These are phyloP conservation scores for Alectura lathami DNA, from an alignment of 2,113 vertebrate genomes.

Conservation along the genomic window DNA sequence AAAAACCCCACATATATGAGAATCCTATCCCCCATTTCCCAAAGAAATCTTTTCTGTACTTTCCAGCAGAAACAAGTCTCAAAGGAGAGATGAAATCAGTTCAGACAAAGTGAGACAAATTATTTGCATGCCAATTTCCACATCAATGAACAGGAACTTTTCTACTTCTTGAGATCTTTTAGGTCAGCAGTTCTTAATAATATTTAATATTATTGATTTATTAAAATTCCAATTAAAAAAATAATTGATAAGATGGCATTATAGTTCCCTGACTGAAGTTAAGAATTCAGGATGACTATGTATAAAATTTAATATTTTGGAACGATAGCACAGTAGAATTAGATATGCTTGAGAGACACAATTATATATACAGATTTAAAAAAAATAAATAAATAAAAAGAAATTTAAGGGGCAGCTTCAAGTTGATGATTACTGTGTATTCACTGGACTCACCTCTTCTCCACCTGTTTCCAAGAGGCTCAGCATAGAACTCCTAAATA, in stretches of 20 bases:
- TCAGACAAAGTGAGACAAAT: not conserved
- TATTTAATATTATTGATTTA: not conserved
- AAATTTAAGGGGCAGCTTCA: not conserved
- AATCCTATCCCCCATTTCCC: not conserved
- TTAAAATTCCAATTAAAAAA: not conserved
- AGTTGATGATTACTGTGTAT: not conserved
- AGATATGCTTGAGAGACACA: not conserved
- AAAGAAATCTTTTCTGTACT: not conserved
- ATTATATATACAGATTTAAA: not conserved
- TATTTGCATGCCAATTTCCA: not conserved
- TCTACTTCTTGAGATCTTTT: not conserved
- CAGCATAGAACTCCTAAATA: not conserved
- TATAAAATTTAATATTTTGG: not conserved
- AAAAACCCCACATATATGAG: not conserved
- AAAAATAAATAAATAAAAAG: no score
- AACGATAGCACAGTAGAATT: not conserved
- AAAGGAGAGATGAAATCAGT: not conserved
- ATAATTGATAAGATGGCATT: not conserved
- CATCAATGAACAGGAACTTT: not conserved
- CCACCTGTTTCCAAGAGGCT: not conserved
- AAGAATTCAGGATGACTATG: not conserved
- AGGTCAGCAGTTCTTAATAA: not conserved
- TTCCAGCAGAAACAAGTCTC: not conserved
- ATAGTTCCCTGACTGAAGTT: not conserved
- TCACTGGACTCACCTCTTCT: not conserved